Evolutionary conservation across 2,888 invertebrate species (phyloP).

Genomic region (Pseudeuparius sepicola): DNA sequence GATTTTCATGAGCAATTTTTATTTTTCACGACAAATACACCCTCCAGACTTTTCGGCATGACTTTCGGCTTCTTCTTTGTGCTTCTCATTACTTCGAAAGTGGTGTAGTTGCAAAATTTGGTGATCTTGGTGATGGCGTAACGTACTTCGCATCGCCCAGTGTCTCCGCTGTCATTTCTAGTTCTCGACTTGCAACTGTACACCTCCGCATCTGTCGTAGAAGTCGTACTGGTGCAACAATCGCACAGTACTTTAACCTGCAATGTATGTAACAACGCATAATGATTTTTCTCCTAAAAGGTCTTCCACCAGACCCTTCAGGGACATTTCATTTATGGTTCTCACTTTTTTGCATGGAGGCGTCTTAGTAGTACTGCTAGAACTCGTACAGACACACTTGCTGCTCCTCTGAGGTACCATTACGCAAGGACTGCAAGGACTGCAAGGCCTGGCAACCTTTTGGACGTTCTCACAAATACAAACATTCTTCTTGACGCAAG

Average conservation of each 20-base stretch:
- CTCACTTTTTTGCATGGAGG: no score
- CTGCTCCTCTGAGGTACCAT: conserved; percentile 1
- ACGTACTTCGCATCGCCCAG: conserved; percentile 20
- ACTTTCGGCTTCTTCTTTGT: conserved; percentile 30
- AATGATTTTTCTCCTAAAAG: no score
- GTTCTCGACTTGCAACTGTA: conserved; percentile 2
- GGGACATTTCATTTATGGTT: no score
- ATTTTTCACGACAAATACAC: conserved; percentile 31
- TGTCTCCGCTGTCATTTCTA: conserved; percentile 9
- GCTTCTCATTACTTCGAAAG: conserved; percentile 35
- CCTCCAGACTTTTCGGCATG: conserved; percentile 30
- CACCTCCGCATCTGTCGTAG: conserved; percentile 6
- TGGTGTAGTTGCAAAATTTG: conserved; percentile 32
- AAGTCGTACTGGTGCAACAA: conserved; percentile 18
- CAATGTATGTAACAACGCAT: no score
- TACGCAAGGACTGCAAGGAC: conserved; percentile 1
- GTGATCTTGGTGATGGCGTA: conserved; percentile 35
- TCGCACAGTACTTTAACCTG: conserved; percentile 13
- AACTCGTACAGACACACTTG: no score
- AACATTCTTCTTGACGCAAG: no score
- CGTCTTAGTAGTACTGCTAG: no score
- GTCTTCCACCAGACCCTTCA: no score
- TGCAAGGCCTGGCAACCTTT: no score
- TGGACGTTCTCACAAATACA: no score
- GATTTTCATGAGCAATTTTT: conserved; percentile 15